Base-by-base conservation (phyloP, 2,113 vertebrate species). In the Anolis sagrei region DNA sequence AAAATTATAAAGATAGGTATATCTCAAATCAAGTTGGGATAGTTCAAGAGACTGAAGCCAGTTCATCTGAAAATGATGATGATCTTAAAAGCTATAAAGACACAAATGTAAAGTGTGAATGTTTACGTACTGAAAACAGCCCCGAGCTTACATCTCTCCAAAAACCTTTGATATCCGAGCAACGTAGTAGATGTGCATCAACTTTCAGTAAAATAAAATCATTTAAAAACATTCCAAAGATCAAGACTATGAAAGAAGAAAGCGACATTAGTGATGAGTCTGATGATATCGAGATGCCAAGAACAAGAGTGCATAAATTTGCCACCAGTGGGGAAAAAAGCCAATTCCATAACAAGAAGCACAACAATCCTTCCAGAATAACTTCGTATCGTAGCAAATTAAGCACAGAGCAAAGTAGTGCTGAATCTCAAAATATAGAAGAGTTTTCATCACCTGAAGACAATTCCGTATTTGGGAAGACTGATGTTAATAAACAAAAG, bases 371-470 rank as follows among this genome's bases (percentile, higher is more conserved):
- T 75, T 91, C 83, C 36, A 90, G 49, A 83, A 76, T 77, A 49
- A 14, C 34, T 1, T 86, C 86, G 34, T 83, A 80, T 66, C n/a
- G 68, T 58, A 81, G 70, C 48, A 82, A 84, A 14, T 1, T 3
- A 3, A 19, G 1, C 0, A 69, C 58, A 68, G 36, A 36, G 80
- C 64, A 76, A 75, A 68, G 81, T 44, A 79, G 89, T 69, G 69
- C 34, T 85, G 68, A 87, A 79, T 96, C 95, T n/a, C 96, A 97
- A 69, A 80, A 90, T 86, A 96, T 97, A 79, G 95, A 96, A 75
- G 93, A 93, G 14, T 97, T 96, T 93, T 96, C 96, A 34, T 98
- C 97, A 7, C 98, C 97, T 89, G 98, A 98, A 64, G 98, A 98
- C 21, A 93, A 96, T 77, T 85, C 86, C 62, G 86, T 92, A 48